Conservation (phyloP, 2,797 vertebrate genomes). For the Clarias platycephalus region DNA sequence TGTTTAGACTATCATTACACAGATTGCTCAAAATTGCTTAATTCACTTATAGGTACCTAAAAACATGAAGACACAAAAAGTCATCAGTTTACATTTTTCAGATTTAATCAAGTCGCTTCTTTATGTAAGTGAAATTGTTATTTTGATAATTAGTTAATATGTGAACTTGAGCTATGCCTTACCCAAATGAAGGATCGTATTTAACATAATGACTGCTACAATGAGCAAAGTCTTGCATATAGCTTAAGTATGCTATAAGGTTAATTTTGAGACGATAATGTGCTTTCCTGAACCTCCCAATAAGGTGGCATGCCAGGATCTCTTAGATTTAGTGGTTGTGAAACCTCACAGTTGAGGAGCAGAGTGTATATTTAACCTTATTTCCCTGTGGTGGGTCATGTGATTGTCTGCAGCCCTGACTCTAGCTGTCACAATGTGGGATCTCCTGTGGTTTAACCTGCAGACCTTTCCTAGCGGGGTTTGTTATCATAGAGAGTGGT, state of each 20-base stretch:
- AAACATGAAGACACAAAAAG: neutral
- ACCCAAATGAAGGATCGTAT: neutral
- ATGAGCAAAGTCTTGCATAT: neutral
- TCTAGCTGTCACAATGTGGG: conserved; percentile 45
- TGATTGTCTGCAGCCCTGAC: conserved; percentile 42
- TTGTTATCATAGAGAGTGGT: conserved; percentile 36
- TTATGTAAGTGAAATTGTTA: neutral
- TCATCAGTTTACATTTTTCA: neutral
- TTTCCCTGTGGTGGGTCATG: conserved; percentile 47
- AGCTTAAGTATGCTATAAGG: neutral
- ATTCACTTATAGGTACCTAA: neutral
- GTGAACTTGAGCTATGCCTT: neutral
- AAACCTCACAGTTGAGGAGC: conserved; percentile 25
- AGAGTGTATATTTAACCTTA: conserved; percentile 49
- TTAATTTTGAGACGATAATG: neutral
- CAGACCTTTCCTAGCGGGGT: conserved; percentile 36
- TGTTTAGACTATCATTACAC: neutral
- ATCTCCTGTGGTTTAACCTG: conserved; percentile 34
- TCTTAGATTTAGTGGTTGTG: conserved; percentile 12
- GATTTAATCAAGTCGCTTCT: neutral
- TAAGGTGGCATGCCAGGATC: neutral
- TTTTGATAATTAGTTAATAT: neutral
- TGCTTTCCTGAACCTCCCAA: neutral
- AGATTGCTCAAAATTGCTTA: neutral
- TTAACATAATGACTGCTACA: neutral